Conservation (phyloP, 1,140 invertebrate species). For the Tachypleus tridentatus region DNA sequence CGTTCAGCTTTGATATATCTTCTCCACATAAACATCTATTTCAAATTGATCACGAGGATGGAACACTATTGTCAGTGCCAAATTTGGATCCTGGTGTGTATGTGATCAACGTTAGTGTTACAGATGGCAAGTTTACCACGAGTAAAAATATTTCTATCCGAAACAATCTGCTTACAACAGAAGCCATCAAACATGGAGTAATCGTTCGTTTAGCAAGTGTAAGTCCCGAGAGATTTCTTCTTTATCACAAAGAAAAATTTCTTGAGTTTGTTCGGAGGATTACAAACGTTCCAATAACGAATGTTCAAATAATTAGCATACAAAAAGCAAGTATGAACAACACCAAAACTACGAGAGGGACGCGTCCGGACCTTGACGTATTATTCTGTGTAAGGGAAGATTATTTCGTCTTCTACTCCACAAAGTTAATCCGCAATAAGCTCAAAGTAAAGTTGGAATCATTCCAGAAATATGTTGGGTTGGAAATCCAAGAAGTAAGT, state of each 20-base stretch:
- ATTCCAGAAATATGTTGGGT: slow-evolving; percentile 58
- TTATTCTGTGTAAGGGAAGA: slow-evolving; percentile 64
- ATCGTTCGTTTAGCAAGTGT: slow-evolving; percentile 60
- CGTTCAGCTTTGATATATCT: slow-evolving; percentile 57
- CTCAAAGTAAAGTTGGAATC: slow-evolving; percentile 56
- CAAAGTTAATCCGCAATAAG: slow-evolving; percentile 49
- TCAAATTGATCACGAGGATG: slow-evolving; percentile 61
- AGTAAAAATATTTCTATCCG: slow-evolving; percentile 32
- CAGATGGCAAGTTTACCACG: slow-evolving; percentile 43
- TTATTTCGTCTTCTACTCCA: slow-evolving; percentile 40
- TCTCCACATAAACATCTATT: slow-evolving; percentile 49
- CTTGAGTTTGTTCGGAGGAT: slow-evolving; percentile 56
- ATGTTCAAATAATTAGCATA: slow-evolving; percentile 55
- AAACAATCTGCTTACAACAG: slow-evolving; percentile 64
- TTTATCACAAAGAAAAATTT: slow-evolving; percentile 71
- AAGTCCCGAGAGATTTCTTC: slow-evolving; percentile 68
- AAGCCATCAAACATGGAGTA: slow-evolving; percentile 71
- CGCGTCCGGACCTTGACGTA: slow-evolving; percentile 57
- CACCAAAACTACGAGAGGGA: neutral
- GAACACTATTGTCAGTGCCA: slow-evolving; percentile 67
- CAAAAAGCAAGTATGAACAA: slow-evolving; percentile 48
- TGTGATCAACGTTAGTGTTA: slow-evolving; percentile 60
- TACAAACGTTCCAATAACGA: slow-evolving; percentile 27
- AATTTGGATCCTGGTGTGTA: slow-evolving; percentile 79
- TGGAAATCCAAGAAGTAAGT: slow-evolving; percentile 43